A percentile compares a stretch with the other conserved stretches of the same genome.
Conservation (phyloP, 1,140 invertebrate species). For the Eurosta solidaginis region DNA sequence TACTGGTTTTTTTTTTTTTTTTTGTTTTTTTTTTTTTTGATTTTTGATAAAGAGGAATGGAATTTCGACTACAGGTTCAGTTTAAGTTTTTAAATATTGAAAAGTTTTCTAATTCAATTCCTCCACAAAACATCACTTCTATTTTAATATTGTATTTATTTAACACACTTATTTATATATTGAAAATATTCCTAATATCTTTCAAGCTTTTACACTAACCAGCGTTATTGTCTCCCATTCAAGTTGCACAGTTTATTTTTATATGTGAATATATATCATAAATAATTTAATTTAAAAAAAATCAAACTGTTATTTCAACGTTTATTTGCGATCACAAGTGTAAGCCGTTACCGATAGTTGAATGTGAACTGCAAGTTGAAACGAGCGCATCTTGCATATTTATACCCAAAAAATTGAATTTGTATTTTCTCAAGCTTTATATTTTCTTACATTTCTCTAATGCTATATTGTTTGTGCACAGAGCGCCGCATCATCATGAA, state of each 20-base stretch:
- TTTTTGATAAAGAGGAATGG: no score
- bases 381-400: conserved; percentile 30
- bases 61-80: no score
- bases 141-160: no score
- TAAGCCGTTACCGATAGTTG: conserved; percentile 12
- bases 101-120: no score
- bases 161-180: no score
- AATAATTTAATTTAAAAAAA: not conserved
- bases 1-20: no score
- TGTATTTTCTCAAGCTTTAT: conserved; percentile 19
- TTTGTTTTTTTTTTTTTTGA: no score
- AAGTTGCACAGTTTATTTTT: not conserved
- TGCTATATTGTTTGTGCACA: not conserved
- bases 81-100: no score
- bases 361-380: conserved; percentile 6
- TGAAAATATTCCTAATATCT: not conserved
- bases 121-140: no score
- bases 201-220: not conserved
- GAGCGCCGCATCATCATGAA: not conserved
- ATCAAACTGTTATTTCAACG: not conserved
- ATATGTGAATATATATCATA: not conserved
- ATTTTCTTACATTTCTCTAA: conserved; percentile 13
- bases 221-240: not conserved
- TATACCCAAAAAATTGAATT: conserved; percentile 20
- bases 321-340: not conserved